Percentiles rank a stretch among this genome's conserved stretches.
Conservation (phyloP, 2,888 invertebrate genomes). For the Scaptomyza flava region DNA sequence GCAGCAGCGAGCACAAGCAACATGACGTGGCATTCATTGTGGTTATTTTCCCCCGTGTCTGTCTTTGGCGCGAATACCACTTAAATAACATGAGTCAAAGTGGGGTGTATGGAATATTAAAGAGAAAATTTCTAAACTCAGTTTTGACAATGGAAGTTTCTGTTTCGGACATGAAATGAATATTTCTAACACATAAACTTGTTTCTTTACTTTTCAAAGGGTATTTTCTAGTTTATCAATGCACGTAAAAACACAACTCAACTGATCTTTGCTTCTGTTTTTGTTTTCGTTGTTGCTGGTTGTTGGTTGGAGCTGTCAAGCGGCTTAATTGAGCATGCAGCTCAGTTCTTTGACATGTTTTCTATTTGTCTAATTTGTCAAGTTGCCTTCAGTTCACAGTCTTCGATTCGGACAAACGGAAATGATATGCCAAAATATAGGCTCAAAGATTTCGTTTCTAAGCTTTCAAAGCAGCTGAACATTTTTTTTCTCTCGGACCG, state of each 20-base stretch:
- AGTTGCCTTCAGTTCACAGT: slow-evolving; percentile 47
- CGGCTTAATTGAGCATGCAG: slow-evolving; percentile 75
- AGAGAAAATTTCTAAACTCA: not conserved
- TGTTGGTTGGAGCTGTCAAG: slow-evolving; percentile 47
- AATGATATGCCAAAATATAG: slow-evolving; percentile 68
- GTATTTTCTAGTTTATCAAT: slow-evolving; percentile 24
- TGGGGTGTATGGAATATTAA: slow-evolving; percentile 5
- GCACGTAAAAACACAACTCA: not conserved
- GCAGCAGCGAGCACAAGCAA: slow-evolving; percentile 23
- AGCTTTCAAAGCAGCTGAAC: slow-evolving; percentile 38
- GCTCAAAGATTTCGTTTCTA: slow-evolving; percentile 32
- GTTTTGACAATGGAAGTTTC: no score
- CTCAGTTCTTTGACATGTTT: slow-evolving; percentile 73
- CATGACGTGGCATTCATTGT: slow-evolving; percentile 58
- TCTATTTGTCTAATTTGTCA: slow-evolving; percentile 78
- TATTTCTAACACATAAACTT: no score
- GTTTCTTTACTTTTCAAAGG: not conserved
- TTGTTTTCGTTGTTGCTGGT: slow-evolving; percentile 17
- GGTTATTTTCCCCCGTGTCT: slow-evolving; percentile 9
- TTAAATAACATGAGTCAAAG: rapidly evolving
- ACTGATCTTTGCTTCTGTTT: slow-evolving; percentile 47
- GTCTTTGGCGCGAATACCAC: slow-evolving; percentile 25
- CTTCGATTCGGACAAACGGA: slow-evolving; percentile 54
- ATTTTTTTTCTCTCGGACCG: slow-evolving; percentile 1
- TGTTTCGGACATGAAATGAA: not conserved